These are phyloP conservation scores for Centruroides sculpturatus DNA, from an alignment of 1,140 invertebrate species.

Conservation along the genomic window DNA sequence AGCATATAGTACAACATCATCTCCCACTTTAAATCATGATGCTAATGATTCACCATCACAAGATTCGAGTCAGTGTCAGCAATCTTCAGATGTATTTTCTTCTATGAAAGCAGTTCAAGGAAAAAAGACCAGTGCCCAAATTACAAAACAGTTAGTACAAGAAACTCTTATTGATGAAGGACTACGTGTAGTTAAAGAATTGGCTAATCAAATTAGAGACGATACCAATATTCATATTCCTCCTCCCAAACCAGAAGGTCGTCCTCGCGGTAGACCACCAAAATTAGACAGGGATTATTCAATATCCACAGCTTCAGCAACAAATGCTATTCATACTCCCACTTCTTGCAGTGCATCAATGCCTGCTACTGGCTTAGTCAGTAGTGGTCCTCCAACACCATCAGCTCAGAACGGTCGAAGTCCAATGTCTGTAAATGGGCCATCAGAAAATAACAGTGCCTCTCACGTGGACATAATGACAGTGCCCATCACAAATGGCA, in stretches of 20 bases:
- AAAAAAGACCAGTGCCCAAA: constrained; percentile 20
- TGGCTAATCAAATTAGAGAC: constrained; percentile 17
- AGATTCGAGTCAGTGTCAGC: constrained; percentile 9
- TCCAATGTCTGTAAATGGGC: constrained; percentile 8
- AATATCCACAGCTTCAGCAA: constrained; percentile 8
- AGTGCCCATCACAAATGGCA: not conserved
- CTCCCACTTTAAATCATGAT: constrained; percentile 37
- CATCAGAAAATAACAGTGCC: constrained; percentile 8
- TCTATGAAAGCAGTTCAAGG: not conserved
- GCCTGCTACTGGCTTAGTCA: constrained; percentile 7
- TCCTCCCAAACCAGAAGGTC: constrained; percentile 6
- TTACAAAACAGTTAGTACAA: constrained; percentile 26
- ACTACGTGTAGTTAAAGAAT: constrained; percentile 26
- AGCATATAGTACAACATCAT: constrained; percentile 50
- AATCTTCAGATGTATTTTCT: constrained; percentile 2
- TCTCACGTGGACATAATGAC: constrained; percentile 7
- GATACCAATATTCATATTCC: constrained; percentile 5
- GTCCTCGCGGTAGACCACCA: constrained; percentile 14
- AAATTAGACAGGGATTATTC: constrained; percentile 13
- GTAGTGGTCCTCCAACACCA: constrained; percentile 7
- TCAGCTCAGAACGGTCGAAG: constrained; percentile 13
- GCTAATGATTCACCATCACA: constrained; percentile 21
- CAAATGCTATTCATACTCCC: not conserved
- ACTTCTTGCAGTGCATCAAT: constrained; percentile 7
- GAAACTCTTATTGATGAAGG: constrained; percentile 29